These are phyloP conservation scores for Acrocephalus arundinaceus DNA, from an alignment of 2,113 vertebrate species.

Conservation along the genomic window DNA sequence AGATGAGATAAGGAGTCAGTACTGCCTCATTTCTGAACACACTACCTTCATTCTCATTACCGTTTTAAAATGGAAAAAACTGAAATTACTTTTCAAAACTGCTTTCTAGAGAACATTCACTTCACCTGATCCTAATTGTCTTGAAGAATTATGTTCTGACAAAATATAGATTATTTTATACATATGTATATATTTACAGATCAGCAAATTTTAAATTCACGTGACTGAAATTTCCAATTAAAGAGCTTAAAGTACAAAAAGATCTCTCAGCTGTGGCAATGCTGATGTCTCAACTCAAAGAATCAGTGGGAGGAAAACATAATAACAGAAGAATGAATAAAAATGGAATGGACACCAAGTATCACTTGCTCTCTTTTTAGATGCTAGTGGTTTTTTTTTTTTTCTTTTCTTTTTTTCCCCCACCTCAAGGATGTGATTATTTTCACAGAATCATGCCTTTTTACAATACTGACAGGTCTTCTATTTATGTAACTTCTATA, in stretches of 20 bases:
- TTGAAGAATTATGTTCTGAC: neutral
- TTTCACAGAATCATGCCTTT: neutral
- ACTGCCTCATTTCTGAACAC: neutral
- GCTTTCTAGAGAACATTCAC: neutral
- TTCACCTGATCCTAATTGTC: neutral
- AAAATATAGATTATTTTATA: neutral
- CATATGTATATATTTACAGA: neutral
- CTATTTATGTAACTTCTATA: neutral
- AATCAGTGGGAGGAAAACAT: neutral
- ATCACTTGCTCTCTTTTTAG: neutral
- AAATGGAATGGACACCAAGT: neutral
- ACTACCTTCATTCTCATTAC: neutral
- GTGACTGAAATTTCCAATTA: neutral
- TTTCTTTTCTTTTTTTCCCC: neutral
- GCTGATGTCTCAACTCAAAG: neutral
- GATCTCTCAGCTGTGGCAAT: neutral
- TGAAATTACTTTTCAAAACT: neutral
- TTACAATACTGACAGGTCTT: neutral
- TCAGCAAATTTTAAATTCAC: neutral
- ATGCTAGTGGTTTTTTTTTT: neutral
- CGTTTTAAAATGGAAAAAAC: neutral
- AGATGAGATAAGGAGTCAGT: neutral
- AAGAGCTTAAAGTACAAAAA: neutral
- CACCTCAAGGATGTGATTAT: neutral
- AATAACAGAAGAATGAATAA: neutral